Base-by-base conservation (phyloP, 2,888 invertebrate genomes). In the Callyntrura sp. region DNA sequence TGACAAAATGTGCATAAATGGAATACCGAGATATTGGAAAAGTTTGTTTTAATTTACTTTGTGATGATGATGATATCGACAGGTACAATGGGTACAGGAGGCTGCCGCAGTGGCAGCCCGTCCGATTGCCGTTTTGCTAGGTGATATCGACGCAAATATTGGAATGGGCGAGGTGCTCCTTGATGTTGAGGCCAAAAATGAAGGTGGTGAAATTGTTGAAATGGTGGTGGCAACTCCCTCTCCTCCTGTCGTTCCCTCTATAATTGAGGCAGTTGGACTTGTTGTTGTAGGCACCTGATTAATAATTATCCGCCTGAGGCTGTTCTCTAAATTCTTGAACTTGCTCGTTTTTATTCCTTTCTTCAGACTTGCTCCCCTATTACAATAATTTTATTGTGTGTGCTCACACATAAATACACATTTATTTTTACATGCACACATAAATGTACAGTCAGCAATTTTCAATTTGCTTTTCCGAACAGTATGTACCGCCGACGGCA, bases 281-380 rank as follows among this genome's bases (percentile, higher is more conserved):
- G 85, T 89, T 82, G 85, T 85, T 55, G 85, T 85, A 90, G 90
- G 90, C 82, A 85, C 90, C 90, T 90, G 90, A 85, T 85, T 90
- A 76, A 90, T 90, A 82, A 90, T 85, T 48, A 90, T 90, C 90
- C 90, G 90, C 90, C 90, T 85, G 1, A 90, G 85, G 90, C 90
- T 90, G 51, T 90, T 90, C 82, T 90, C 90, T 85, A 90, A 85
- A 65, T 90, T 90, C 90, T 82, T 90, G 85, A 90, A 90, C 90
- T 90, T 90, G 85, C 90, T 90, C 90, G 90, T 90, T 70, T 85
- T 90, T 90, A 90, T 57, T 90, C 68, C 85, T 82, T 82, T 82
- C 28, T 82, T 62, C 62, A 82, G 65, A 82, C 82, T 82, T 45
- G 82, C 82, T 82, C 60, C 79, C 79, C 79, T 79, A 43, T 60